Percentiles rank a stretch among this genome's conserved stretches.
phyloP scores from a whole-genome alignment of 2,888 invertebrate genomes.

The Epistrophe grossulariae region DNA sequence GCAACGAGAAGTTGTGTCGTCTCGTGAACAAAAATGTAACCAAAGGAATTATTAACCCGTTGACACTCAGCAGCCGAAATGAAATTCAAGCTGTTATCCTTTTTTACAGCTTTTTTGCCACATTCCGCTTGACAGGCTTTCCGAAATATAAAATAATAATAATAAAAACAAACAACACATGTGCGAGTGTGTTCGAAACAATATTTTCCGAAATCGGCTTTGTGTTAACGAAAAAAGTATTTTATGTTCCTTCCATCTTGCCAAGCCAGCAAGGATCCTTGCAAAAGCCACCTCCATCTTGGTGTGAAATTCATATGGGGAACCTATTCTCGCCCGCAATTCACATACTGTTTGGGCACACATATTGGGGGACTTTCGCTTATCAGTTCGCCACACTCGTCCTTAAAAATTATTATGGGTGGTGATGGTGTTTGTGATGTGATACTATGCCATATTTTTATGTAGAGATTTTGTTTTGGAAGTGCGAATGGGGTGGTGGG shows the following conservation, averaged over 20 bases:
- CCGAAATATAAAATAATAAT: slow-evolving; percentile 35
- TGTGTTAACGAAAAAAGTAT: slow-evolving; percentile 73
- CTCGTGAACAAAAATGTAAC: slow-evolving; percentile 60
- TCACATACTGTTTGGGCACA: slow-evolving; percentile 80
- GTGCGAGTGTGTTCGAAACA: slow-evolving; percentile 78
- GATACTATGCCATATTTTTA: slow-evolving; percentile 63
- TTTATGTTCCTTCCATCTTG: slow-evolving; percentile 51
- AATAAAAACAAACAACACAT: slow-evolving; percentile 63
- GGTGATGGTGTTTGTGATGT: slow-evolving; percentile 30
- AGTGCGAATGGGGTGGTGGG: slow-evolving; percentile 15
- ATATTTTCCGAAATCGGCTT: slow-evolving; percentile 83
- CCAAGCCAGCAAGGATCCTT: slow-evolving; percentile 47
- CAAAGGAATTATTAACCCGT: slow-evolving; percentile 75
- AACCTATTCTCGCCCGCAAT: slow-evolving; percentile 60
- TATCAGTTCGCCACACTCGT: slow-evolving; percentile 75
- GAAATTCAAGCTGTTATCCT: slow-evolving; percentile 73
- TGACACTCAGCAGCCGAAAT: slow-evolving; percentile 74
- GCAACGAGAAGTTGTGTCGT: neutral
- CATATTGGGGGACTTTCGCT: slow-evolving; percentile 81
- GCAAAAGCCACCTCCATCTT: slow-evolving; percentile 29
- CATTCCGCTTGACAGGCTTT: slow-evolving; percentile 54
- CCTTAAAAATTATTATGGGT: slow-evolving; percentile 51
- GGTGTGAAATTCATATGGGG: slow-evolving; percentile 46
- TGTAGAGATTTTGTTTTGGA: slow-evolving; percentile 26
- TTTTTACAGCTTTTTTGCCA: slow-evolving; percentile 73